phyloP scores from a whole-genome alignment of 1,140 invertebrate genomes.

The Coenobita brevimanus region DNA sequence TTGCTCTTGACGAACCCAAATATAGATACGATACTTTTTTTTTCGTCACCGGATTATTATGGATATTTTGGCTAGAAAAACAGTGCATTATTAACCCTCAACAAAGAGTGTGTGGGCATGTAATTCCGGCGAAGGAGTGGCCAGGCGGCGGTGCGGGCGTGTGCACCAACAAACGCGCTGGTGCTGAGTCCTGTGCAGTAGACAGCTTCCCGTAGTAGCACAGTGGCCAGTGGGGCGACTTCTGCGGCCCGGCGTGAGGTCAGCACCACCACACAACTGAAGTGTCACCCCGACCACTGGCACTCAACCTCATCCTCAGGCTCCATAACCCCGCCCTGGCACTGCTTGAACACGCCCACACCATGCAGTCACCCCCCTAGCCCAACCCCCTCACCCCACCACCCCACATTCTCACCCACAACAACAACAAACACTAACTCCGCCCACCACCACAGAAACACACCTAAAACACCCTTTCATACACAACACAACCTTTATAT shows the following conservation, averaged over 20 bases:
- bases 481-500: too few relatives aligned
- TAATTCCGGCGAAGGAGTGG: not conserved
- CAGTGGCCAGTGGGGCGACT: conserved; percentile 44
- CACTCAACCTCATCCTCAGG: conserved; percentile 1
- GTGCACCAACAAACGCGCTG: not conserved
- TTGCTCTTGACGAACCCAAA: conserved; percentile 62
- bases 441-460: conserved; percentile 27
- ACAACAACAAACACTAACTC: conserved; percentile 54
- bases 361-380: not conserved
- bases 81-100: conserved; percentile 52
- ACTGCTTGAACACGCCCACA: conserved; percentile 38
- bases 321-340: conserved; percentile 40
- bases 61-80: conserved; percentile 58
- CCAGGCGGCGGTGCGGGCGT: not conserved
- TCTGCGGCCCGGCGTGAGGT: conserved; percentile 35
- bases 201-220: not conserved
- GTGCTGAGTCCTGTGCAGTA: not conserved
- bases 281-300: conserved; percentile 42
- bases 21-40: conserved; percentile 61
- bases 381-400: conserved; percentile 23
- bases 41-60: conserved; percentile 60
- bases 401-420: conserved; percentile 37
- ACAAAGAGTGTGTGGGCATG: conserved; percentile 5
- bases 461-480: not conserved
- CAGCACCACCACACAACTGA: conserved; percentile 9